Evolutionary conservation across 2,797 vertebrate genomes (phyloP), one percentile per base, ranked within the genome.

Genomic region (Phoeniculus purpureus): DNA sequence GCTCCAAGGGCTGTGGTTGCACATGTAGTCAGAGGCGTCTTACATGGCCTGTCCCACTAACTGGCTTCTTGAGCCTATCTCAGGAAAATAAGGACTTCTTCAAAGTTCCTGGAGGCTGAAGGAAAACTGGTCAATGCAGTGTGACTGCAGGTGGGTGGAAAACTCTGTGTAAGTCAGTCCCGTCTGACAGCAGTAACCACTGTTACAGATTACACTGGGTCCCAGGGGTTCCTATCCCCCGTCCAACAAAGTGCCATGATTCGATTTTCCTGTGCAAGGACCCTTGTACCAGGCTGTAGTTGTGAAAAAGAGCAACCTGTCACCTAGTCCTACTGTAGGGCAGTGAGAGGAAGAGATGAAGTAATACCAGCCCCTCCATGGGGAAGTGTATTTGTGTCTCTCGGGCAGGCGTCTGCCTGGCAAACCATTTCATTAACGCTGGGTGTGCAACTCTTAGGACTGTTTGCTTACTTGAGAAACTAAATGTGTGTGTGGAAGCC

Each of bases 391-490:
- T 91, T 91, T 93, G 51, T 34, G 17, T 19, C 61, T 78, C 18
- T 82, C 43, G 78, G 82, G 72, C n/a, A 15, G 2, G 19, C 78
- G 9, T 66, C 81, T 81, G 66, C 43, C 88, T 72, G 72, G 62
- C 34, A 80, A 90, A 94, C 56, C 81, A 47, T 74, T 82, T 90
- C 4, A 6, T 60, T 90, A 91, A 74, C 14, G 37, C 91, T 88
- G 87, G 92, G 55, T 22, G 48, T 3, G 27, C 87, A 88, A 68
- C 51, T 27, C 61, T 86, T 91, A 21, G 68, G 83, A 27, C 58
- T 91, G 65, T 94, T 95, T 94, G 67, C 32, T 84, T 86, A 62
- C 78, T 91, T 80, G 55, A 91, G 94, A 95, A 88, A 71, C 20
- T 48, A 79, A 74, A 82, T 47, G 34, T 13, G 88, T 55, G 27